Evolutionary conservation across 1,140 invertebrate species (phyloP), one percentile per base, ranked within the genome.

Genomic region (Dinothrombium tinctorium): DNA sequence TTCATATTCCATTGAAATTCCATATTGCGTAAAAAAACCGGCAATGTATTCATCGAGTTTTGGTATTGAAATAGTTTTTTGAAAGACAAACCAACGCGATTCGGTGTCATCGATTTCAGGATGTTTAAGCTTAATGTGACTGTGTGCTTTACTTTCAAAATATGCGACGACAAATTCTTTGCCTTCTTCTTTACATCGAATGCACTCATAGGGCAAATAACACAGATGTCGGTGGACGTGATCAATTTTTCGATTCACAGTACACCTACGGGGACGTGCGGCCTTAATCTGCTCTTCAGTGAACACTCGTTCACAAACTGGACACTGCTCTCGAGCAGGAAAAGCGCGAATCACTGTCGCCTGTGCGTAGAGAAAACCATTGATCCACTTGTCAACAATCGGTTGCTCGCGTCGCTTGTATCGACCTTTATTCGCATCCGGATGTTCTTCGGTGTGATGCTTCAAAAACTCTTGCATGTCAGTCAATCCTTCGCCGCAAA

Each of bases 91-190:
- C 39, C 39, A 41, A 2, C 39, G 26, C 12, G 39, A 20, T 12
- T 41, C 39, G 21, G 24, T 31, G 15, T 41, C 39, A 31, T 41
- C 39, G 9, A 41, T 21, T 17, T 31, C 31, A 14, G 39, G 39
- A 19, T 41, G 39, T 41, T 41, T 41, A 15, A 17, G 17, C 24
- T 41, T 31, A 20, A 41, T 41, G 32, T 41, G 39, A 41, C 24
- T 41, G 20, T 31, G 23, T 14, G 39, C 39, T 41, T 41, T 41
- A 19, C 39, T 41, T 17, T 41, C 39, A 21, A 41, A 41, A 19
- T 41, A 41, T 19, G 39, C 39, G 20, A 41, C 31, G 4, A 8
- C 21, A 14, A 33, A 41, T 23, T 41, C 39, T 31, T 41, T 28
- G 12, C 39, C 39, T 9, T 20, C 26, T 19, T 41, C 5, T 17